Base-by-base conservation (phyloP, 2,797 vertebrate genomes). In the Hoplostethus mediterraneus region DNA sequence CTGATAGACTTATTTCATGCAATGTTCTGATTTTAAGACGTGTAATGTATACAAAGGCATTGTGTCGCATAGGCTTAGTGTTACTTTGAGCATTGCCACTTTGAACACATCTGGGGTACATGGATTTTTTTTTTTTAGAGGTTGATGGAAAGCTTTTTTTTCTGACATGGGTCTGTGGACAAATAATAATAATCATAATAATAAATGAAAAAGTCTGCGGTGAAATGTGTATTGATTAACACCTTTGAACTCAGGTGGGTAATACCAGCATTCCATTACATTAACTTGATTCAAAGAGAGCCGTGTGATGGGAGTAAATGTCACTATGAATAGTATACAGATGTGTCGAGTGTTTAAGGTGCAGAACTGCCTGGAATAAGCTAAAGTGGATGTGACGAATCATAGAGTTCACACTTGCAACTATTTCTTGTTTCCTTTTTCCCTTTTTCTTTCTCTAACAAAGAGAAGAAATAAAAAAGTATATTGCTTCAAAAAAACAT, bases 401-500 rank as follows among this genome's bases (percentile, higher is more conserved):
- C 76, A 83, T 81, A 82, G 60, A 82, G 69, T 88, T 83, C 75
- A 81, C 86, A 83, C 87, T 87, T 90, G 82, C 78, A 86, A 85
- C 84, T 84, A 81, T 62, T 80, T 86, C 71, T 82, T 64, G 62
- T 86, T 90, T 87, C 74, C 65, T 78, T 81, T 28, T 71, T 40
- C 69, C 77, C 71, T 71, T 59, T 77, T 82, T 83, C 58, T 90
- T 77, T 90, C 81, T 79, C 79, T 74, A 82, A 88, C 80, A 88
- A 89, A 89, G 87, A 91, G 89, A 87, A 89, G 73, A 93, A 91
- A 89, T 90, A 91, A 92, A 92, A 94, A 94, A 93, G 91, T 92
- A 89, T 93, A 93, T 94, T 93, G 92, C 91, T 93, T 93, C 83
- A 93, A 92, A 93, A 93, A 72, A 93, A 80, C n/a, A 2, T 73